Evolutionary conservation across 2,888 invertebrate genomes (phyloP), one percentile per base, ranked within the genome.

Genomic region (Liodrosophila aerea): DNA sequence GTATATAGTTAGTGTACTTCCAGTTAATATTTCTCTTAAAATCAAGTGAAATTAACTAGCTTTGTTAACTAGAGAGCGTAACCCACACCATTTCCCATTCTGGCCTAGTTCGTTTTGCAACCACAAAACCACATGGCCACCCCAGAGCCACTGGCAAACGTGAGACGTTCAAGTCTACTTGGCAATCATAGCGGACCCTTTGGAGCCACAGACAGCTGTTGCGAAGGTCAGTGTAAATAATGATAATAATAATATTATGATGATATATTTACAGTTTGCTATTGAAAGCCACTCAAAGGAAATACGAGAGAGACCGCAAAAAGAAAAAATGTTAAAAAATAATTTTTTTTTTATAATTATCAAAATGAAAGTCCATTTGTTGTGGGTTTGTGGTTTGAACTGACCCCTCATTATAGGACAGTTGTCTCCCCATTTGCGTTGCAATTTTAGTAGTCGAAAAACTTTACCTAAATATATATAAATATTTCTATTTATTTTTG

Each of bases 351-450:
- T 46, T 56, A 57, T 49, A 52, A 59, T 63, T 59, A 49, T 47
- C 46, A 34, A 63, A 62, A 70, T 34, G 70, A 81, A 81, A 80
- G 64, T 76, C 46, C 53, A 57, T 53, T 82, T 73, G 47, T 27
- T 40, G 46, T 36, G 41, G 34, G 30, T 40, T 64, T 29, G 68
- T 53, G 58, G 72, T 49, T 41, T 7, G 2, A 50, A 41, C 16
- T 31, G 12, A 39, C 16, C 37, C 39, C 33, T 9, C 33, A 50
- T 22, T 52, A n/a, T 29, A 43, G 30, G 31, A 36, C 36, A 52
- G 22, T 36, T 37, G 29, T 11, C 43, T 57, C 31, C 27, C 50
- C 15, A 63, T 61, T 63, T 51, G 60, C 61, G 73, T 76, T 50
- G 56, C 59, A 50, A 70, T 47, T 64, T 60, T 45, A 30, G 37